Percentiles rank a stretch among this genome's conserved stretches.
Conservation (phyloP, 2,113 vertebrate genomes). For the Gallinago paraguaiae region DNA sequence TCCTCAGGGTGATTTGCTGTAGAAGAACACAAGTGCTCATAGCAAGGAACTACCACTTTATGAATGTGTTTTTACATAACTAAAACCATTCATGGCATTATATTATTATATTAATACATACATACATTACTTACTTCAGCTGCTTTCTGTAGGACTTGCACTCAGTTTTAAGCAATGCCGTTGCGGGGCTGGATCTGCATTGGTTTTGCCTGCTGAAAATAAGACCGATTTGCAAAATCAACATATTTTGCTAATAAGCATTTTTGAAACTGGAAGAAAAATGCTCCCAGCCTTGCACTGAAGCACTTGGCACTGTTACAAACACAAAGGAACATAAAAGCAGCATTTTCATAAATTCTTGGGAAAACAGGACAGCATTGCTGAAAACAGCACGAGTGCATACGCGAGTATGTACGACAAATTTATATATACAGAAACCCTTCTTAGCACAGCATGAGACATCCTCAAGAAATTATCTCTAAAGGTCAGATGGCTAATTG, state of each 20-base stretch:
- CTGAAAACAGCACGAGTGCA: background rate
- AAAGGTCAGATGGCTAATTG: fast-evolving
- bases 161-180: fast-evolving
- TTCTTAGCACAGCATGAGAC: background rate
- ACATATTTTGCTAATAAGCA: background rate
- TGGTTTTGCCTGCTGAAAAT: background rate
- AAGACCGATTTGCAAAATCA: background rate
- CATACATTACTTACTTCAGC: background rate
- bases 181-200: background rate
- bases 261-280: background rate
- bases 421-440: background rate
- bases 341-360: background rate
- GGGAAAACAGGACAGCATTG: background rate
- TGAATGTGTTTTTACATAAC: background rate
- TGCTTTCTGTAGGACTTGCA: background rate
- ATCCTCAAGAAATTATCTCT: background rate
- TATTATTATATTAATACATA: too few species aligned
- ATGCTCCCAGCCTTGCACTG: background rate
- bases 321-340: background rate
- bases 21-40: background rate
- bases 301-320: background rate
- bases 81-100: background rate
- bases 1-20: background rate
- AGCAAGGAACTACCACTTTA: background rate
- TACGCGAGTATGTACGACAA: too few species aligned